Evolutionary conservation across 2,113 vertebrate species (phyloP), one percentile per base, ranked within the genome.

Genomic region (Nothobranchius furzeri): DNA sequence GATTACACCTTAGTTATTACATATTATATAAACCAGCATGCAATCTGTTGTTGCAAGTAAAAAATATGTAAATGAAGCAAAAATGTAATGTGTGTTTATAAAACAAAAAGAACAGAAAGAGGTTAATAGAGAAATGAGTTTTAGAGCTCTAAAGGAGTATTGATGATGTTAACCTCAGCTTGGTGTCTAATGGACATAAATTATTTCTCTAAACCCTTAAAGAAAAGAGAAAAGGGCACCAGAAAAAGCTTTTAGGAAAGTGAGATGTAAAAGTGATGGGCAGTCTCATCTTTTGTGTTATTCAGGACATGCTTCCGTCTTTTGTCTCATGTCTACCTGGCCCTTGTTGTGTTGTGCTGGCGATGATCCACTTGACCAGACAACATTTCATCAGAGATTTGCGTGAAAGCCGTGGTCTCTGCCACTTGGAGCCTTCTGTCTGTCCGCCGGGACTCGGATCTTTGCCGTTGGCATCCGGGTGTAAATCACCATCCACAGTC

Each of bases 281-380:
- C 53, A 47, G 36, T 14, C 7, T 6, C 20, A 20, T 20, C 20
- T 20, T 20, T 20, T 20, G 20, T 20, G 20, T 20, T 20, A 20
- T 20, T 59, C 12, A 24, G 20, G 6, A 13, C 45, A 20, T 46
- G 24, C 24, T 60, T 7, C 9, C 62, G 10, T 36, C 56, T 45
- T 20, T 48, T 24, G 11, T 2, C 59, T 52, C 36, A 66, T 45
- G 48, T 37, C 53, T 89, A 91, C 95, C 95, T 94, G 94, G 91
- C 12, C 93, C 94, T 80, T 95, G 94, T 0, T 94, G 91, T 0
- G 90, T 89, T 0, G 93, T 80, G 2, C 93, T 95, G 66, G 93
- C 94, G 42, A 96, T 93, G 76, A 97, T 95, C 95, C 95, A 95
- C 85, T 94, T 96, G 69, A 96, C 93, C 42, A 96, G 89, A 59